A percentile compares a stretch with the other conserved stretches of the same genome.
Conservation (phyloP, 2,888 invertebrate genomes). For the Eupithecia dodoneata region DNA sequence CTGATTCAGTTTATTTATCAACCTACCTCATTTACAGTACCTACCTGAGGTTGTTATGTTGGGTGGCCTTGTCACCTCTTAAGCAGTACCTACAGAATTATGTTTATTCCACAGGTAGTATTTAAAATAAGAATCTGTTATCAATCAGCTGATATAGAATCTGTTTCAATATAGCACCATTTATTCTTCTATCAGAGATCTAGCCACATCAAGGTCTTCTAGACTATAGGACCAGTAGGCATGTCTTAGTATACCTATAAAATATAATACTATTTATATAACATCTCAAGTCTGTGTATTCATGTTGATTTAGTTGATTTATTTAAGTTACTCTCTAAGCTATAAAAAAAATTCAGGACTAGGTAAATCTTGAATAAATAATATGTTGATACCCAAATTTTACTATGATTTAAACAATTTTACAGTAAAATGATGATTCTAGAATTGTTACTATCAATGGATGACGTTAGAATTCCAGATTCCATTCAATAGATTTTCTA, state of each 20-base stretch:
- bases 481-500: not conserved
- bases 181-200: not conserved
- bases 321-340: not conserved
- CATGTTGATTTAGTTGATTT: not conserved
- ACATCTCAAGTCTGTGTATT: not conserved
- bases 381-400: too few species aligned
- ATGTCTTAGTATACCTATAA: not conserved
- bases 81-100: not conserved
- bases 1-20: not conserved
- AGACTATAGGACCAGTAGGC: not conserved
- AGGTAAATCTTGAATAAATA: too few species aligned
- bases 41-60: not conserved
- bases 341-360: not conserved
- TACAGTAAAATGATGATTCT: too few species aligned
- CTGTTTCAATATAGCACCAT: not conserved
- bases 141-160: not conserved
- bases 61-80: not conserved
- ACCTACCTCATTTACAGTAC: not conserved
- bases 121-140: not conserved
- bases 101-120: not conserved
- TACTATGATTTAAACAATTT: too few species aligned
- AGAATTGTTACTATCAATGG: too few species aligned
- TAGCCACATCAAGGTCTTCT: not conserved
- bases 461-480: not conserved
- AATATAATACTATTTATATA: too few species aligned